Base-by-base conservation (phyloP, 2,888 invertebrate genomes). In the Galerucella pusilla region DNA sequence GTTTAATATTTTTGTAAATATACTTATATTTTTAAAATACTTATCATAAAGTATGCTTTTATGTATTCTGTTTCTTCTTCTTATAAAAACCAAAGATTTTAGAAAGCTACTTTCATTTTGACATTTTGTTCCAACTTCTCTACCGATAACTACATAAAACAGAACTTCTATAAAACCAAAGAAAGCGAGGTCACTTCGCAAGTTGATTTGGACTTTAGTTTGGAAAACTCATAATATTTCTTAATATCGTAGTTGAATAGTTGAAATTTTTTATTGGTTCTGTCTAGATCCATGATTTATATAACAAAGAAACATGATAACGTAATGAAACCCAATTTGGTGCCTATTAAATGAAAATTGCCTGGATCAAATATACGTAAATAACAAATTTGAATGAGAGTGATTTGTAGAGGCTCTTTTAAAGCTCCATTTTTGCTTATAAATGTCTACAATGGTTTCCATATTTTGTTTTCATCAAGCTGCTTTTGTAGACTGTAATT, bases 311-410 rank as follows among this genome's bases (percentile, higher is more conserved):
- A 57, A n/a, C n/a, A 14, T 52, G 52, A 52, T 52, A 52, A 52
- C 52, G 10, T 57, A 57, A 57, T 57, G 57, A 57, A 16, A 57
- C 20, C 20, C 16, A 20, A 57, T 57, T 57, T 16, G 16, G 20
- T 57, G 16, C 16, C 7, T 9, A 57, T 9, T 57, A 9, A 57
- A 20, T 16, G 57, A 57, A 57, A 57, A 20, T 57, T 57, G 20
- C 11, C 20, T 20, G 57, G 20, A 57, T 20, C 16, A 57, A 57
- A 57, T 20, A 20, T 16, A 57, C 16, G 20, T 57, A 16, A 20
- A 57, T 57, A 9, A 57, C 57, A 57, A 25, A 46, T 66, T 66
- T 49, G 25, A 66, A 45, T 68, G 12, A 60, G 49, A 35, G 20
- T 5, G 10, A 57, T 57, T 57, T 57, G 57, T 57, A 16, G 57